phyloP scores from a whole-genome alignment of 2,113 vertebrate species.

The Cheilinus undulatus region DNA sequence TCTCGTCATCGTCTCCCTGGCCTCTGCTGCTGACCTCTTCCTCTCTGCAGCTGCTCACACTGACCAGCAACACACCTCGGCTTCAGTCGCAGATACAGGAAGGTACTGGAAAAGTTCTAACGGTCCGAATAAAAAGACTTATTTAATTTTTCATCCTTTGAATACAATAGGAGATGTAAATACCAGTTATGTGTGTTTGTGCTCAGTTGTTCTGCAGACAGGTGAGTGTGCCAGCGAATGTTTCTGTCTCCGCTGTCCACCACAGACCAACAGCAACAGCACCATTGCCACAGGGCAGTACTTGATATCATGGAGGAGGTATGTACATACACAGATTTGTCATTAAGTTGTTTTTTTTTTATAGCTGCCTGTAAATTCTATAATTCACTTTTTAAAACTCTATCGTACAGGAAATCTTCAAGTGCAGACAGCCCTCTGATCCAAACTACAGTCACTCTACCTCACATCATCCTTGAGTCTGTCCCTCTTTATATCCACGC shows the following conservation, averaged over 20 bases:
- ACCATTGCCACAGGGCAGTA: conserved; percentile 93
- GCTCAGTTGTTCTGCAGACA: conserved; percentile 92
- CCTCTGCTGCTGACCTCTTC: conserved; percentile 89
- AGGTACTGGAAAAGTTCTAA: conserved; percentile 75
- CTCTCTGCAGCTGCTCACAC: conserved; percentile 88
- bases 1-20: conserved; percentile 94
- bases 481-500: conserved; percentile 94
- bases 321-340: not conserved
- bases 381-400: not conserved
- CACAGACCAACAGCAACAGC: conserved; percentile 78
- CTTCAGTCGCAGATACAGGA: conserved; percentile 89
- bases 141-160: not conserved
- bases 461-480: conserved; percentile 91
- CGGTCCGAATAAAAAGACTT: not conserved
- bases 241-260: conserved; percentile 92
- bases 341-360: not conserved
- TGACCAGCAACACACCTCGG: conserved; percentile 84
- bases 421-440: conserved; percentile 85
- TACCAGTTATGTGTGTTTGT: not conserved
- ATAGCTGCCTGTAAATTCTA: not conserved
- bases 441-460: conserved; percentile 88
- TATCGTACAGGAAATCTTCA: conserved; percentile 84
- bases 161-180: too few relatives aligned
- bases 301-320: conserved; percentile 94
- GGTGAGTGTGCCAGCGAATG: conserved; percentile 95